Conservation (phyloP, 2,113 vertebrate genomes). For the Pycnonotus jocosus region DNA sequence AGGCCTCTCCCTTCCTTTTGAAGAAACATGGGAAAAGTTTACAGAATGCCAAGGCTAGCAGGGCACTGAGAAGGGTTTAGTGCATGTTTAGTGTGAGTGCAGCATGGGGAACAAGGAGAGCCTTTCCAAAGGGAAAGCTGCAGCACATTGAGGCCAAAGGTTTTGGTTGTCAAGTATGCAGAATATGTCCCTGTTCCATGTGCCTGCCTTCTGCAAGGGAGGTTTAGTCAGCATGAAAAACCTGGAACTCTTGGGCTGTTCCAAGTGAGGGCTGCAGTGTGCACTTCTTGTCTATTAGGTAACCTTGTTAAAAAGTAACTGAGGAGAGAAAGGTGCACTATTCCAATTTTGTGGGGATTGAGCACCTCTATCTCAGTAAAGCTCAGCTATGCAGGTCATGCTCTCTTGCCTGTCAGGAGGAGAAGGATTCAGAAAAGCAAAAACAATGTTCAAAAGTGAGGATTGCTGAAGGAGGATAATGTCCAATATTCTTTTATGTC, state of each 20-base stretch:
- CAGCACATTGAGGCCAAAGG: rapidly evolving
- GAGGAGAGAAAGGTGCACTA: neutral
- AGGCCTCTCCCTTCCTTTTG: neutral
- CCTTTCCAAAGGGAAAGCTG: neutral
- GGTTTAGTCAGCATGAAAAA: neutral
- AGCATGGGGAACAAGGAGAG: neutral
- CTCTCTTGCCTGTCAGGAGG: neutral
- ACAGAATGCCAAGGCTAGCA: neutral
- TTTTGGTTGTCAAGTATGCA: neutral
- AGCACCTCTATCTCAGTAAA: neutral
- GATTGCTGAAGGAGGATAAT: neutral
- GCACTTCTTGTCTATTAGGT: neutral
- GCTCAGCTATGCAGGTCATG: neutral
- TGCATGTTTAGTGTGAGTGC: rapidly evolving
- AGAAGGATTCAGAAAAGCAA: neutral
- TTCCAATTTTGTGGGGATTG: neutral
- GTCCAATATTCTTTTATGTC: neutral
- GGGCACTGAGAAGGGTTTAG: neutral
- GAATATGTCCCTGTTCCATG: rapidly evolving
- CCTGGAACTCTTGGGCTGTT: neutral
- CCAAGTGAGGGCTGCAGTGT: neutral
- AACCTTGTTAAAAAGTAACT: neutral
- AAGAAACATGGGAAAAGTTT: neutral
- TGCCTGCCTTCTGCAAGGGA: neutral
- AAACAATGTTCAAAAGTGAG: neutral